Base-by-base conservation (phyloP, 2,888 invertebrate genomes). In the Leucoma salicis region DNA sequence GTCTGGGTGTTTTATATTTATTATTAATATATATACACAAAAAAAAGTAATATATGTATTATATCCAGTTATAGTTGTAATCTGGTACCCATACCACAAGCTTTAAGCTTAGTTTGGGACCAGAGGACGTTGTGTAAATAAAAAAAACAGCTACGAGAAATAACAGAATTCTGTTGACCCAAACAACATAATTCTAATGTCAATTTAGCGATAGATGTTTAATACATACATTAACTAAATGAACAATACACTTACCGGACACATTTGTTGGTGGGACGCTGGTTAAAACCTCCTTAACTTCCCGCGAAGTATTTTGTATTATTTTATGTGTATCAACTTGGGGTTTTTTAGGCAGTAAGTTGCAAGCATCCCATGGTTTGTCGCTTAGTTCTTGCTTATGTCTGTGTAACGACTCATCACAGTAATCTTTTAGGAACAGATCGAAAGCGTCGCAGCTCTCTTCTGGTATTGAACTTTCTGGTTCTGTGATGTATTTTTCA, bases 291-390 rank as follows among this genome's bases (percentile, higher is more conserved):
- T 83, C 81, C 12, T 63, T 62, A 0, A 87, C 46, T 14, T 84
- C 84, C 0, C 49, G 25, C 1, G 70, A 51, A 1, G 78, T 71
- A 12, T 58, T 69, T 6, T 60, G 51, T 1, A 70, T 66, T 5
- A 81, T 42, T 21, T 75, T 70, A 2, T 72, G 62, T 0, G 44
- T 33, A 13, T 65, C 70, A 0, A 65, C 48, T 6, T 53, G 63
- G 0, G 72, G 69, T 45, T 74, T 79, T 27, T 74, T 74, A 0
- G 83, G 84, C 3, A 79, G 45, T n/a, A 80, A 50, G 42, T 83
- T 82, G 39, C 74, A 81, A 0, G 85, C 68, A 16, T 86, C 81
- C 88, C 88, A 88, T 0, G 85, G 87, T 36, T 73, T 71, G 7
- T 79, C 78, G 39, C 78, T 82, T 2, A 58, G 53, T 1, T 77